These are phyloP conservation scores for Euspilapteryx auroguttella DNA, from an alignment of 2,888 invertebrate genomes.

Conservation along the genomic window DNA sequence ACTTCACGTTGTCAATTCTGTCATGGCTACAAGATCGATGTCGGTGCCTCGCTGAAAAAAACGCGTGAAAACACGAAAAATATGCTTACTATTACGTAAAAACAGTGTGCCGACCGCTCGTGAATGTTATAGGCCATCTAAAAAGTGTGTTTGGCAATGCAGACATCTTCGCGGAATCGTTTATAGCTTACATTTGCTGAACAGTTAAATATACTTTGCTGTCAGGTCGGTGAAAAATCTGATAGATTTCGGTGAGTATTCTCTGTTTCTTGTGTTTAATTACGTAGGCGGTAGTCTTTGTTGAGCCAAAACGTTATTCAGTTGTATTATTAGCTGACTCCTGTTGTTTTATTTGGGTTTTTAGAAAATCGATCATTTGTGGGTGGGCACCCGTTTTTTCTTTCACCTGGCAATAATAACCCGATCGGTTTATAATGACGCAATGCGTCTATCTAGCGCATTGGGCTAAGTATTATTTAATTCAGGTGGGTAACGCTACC, in stretches of 20 bases:
- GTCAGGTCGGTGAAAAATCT: conserved; percentile 33
- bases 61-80: conserved; percentile 44
- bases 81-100: conserved; percentile 32
- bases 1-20: conserved; percentile 45
- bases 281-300: conserved; percentile 13
- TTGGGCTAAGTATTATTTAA: conserved; percentile 17
- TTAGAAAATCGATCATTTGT: conserved; percentile 54
- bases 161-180: conserved; percentile 30
- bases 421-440: conserved; percentile 32
- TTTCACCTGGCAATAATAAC: conserved; percentile 33
- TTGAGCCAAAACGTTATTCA: no score
- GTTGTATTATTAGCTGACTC: conserved; percentile 11
- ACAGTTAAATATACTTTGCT: conserved; percentile 52
- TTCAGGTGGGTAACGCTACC: conserved; percentile 25
- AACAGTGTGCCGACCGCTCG: conserved; percentile 15
- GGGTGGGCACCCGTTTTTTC: conserved; percentile 37
- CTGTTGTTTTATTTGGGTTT: conserved; percentile 13
- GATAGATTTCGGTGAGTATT: conserved; percentile 44
- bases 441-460: conserved; percentile 26
- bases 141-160: conserved; percentile 24
- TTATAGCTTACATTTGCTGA: conserved; percentile 42
- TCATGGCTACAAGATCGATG: conserved; percentile 57
- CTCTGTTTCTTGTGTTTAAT: conserved; percentile 16
- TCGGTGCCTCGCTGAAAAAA: conserved; percentile 28
- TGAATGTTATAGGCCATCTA: conserved; percentile 18